Conservation (phyloP, 1,140 invertebrate genomes). For the Pachypeltis micranthus region DNA sequence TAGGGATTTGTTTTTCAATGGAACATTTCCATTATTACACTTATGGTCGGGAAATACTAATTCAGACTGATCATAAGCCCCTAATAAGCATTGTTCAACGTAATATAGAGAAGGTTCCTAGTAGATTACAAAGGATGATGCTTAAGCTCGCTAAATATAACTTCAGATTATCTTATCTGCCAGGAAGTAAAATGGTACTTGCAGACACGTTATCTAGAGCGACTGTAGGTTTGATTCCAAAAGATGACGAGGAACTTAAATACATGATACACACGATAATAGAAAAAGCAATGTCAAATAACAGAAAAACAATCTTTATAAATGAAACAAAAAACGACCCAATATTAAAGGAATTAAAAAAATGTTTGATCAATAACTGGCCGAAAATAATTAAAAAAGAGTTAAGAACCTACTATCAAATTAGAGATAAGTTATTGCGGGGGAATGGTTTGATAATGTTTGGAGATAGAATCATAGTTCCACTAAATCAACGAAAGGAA, state of each 20-base stretch:
- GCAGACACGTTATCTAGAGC: not conserved
- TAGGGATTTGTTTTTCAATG: slow-evolving; percentile 25
- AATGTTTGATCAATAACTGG: not conserved
- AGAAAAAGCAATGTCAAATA: not conserved
- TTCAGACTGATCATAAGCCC: not conserved
- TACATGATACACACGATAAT: not conserved
- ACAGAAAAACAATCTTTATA: not conserved
- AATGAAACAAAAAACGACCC: not conserved
- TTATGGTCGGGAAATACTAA: not conserved
- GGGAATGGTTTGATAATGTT: not conserved
- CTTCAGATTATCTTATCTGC: not conserved
- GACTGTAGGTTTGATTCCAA: not conserved
- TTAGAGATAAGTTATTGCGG: not conserved
- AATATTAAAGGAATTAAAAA: not conserved
- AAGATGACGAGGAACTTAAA: not conserved
- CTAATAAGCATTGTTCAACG: not conserved
- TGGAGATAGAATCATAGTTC: not conserved
- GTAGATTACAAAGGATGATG: not conserved
- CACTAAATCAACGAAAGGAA: not conserved
- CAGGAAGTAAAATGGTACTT: not conserved
- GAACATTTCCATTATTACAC: slow-evolving; percentile 14
- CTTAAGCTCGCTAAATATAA: not conserved
- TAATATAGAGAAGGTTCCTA: not conserved
- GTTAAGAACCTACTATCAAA: not conserved
- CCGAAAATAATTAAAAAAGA: not conserved